phyloP scores from a whole-genome alignment of 2,113 vertebrate genomes.

The Solenodon paradoxus region DNA sequence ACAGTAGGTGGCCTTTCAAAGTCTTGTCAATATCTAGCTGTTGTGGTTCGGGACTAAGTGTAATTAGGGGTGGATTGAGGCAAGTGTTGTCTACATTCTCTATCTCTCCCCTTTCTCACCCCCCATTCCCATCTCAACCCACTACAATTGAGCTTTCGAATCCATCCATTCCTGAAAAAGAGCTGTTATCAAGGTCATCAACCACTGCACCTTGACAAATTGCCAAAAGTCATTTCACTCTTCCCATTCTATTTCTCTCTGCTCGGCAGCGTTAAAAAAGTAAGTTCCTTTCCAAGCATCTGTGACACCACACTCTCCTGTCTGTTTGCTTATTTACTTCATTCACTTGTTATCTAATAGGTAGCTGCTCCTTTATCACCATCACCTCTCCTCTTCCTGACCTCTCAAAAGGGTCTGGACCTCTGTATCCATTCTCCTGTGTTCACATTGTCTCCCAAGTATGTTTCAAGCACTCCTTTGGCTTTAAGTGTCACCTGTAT shows the following conservation, averaged over 20 bases:
- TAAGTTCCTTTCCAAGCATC: neutral
- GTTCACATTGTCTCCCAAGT: neutral
- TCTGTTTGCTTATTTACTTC: neutral
- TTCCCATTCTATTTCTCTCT: constrained; percentile 6
- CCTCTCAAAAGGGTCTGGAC: neutral
- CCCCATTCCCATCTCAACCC: constrained; percentile 7
- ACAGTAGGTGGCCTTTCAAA: constrained; percentile 57
- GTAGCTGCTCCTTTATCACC: neutral
- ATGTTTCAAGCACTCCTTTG: neutral
- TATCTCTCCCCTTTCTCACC: constrained; percentile 21
- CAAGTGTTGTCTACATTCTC: constrained; percentile 36
- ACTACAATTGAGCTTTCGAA: constrained; percentile 53
- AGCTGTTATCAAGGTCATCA: constrained; percentile 55
- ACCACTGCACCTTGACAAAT: constrained; percentile 3
- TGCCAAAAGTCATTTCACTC: constrained; percentile 33
- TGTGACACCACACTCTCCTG: neutral
- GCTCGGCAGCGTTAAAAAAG: neutral
- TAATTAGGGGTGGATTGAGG: constrained; percentile 56
- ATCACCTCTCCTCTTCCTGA: neutral
- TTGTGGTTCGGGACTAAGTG: constrained; percentile 39
- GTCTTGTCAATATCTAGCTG: constrained; percentile 57
- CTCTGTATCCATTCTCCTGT: neutral
- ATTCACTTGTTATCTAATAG: neutral
- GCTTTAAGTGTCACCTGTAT: neutral
- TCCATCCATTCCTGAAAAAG: constrained; percentile 41